Evolutionary conservation across 2,113 vertebrate species (phyloP).

Genomic region (Promerops cafer): DNA sequence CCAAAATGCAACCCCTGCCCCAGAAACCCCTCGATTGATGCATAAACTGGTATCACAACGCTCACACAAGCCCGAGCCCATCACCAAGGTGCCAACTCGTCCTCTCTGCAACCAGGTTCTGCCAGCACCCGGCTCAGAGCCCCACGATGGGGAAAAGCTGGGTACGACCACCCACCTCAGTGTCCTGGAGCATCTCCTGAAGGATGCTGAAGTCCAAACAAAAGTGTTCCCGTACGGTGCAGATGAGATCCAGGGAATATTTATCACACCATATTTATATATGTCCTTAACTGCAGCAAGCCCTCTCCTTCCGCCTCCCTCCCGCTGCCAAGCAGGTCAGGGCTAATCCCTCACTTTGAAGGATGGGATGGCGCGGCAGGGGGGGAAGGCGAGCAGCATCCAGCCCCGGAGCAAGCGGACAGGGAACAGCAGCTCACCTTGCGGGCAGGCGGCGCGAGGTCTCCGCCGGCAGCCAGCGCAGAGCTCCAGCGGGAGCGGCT

Average conservation of each 20-base stretch:
- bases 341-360: slow-evolving; percentile 36
- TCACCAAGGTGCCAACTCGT: neutral
- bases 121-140: neutral
- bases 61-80: neutral
- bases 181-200: neutral
- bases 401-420: neutral
- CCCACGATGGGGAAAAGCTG: rapidly evolving
- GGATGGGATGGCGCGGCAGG: neutral
- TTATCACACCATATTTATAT: neutral
- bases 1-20: rapidly evolving
- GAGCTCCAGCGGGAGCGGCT: neutral
- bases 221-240: neutral
- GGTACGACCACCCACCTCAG: neutral
- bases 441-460: neutral
- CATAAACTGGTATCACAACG: rapidly evolving
- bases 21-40: rapidly evolving
- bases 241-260: neutral
- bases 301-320: neutral
- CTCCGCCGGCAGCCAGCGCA: neutral
- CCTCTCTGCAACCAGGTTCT: neutral
- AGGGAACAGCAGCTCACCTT: slow-evolving; percentile 4
- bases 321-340: neutral
- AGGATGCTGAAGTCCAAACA: neutral
- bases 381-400: neutral
- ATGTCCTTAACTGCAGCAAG: neutral